Percentiles rank a stretch among this genome's conserved stretches.
Conservation (phyloP, 2,113 vertebrate genomes). For the Gnathonemus longibarbis region DNA sequence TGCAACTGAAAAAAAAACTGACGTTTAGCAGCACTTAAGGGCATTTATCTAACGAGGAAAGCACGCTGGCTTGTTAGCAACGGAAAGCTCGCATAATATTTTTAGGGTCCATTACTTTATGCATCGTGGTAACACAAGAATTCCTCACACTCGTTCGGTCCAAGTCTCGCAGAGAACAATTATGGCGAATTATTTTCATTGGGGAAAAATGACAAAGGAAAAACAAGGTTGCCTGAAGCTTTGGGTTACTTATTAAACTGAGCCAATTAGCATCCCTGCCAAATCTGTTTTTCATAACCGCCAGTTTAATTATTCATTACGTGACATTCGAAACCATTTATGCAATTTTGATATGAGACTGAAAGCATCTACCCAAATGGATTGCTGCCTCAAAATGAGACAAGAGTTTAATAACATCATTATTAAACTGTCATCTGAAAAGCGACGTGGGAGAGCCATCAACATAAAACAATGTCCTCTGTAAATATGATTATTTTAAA, state of each 20-base stretch:
- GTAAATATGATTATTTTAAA: background rate
- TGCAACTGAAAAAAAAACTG: background rate
- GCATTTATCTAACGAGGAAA: background rate
- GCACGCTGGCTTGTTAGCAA: background rate
- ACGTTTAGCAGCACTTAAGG: background rate
- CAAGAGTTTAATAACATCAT: constrained; percentile 26
- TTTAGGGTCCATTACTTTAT: background rate
- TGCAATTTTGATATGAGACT: constrained; percentile 42
- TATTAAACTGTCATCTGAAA: constrained; percentile 33
- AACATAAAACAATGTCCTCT: background rate
- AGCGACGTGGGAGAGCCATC: constrained; percentile 3
- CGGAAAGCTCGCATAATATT: background rate
- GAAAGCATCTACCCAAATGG: constrained; percentile 38
- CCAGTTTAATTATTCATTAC: constrained; percentile 57
- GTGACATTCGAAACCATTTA: constrained; percentile 53
- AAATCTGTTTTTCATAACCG: constrained; percentile 51
- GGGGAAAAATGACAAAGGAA: constrained; percentile 35
- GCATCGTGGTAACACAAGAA: constrained; percentile 13
- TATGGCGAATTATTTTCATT: constrained; percentile 38
- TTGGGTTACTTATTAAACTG: constrained; percentile 49
- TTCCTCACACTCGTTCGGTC: constrained; percentile 24
- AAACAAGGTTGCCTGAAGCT: constrained; percentile 34
- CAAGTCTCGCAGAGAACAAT: constrained; percentile 39
- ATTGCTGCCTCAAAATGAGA: constrained; percentile 41
- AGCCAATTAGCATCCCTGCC: constrained; percentile 42